These are phyloP conservation scores for Frankliniella intonsa DNA, from an alignment of 2,888 invertebrate species.

Conservation along the genomic window DNA sequence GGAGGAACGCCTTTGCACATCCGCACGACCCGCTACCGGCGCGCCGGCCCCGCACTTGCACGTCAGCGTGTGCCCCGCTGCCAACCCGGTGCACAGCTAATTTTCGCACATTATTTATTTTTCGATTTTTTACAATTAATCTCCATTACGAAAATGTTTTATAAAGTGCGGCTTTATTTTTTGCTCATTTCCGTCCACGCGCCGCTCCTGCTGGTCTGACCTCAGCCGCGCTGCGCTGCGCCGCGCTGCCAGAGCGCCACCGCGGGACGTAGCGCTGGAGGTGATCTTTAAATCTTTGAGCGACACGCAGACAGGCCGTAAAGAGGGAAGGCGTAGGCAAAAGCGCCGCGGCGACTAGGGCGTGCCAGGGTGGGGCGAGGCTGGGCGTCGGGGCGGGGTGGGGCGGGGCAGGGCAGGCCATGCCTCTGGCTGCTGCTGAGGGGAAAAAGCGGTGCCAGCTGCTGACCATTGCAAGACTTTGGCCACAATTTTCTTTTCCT, in stretches of 20 bases:
- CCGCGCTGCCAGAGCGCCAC: neutral
- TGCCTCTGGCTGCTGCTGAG: too few species aligned
- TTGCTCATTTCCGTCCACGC: neutral
- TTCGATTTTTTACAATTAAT: neutral
- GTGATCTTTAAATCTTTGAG: conserved; percentile 3
- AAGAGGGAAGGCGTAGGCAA: neutral
- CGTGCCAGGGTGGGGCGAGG: too few species aligned
- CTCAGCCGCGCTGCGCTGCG: neutral
- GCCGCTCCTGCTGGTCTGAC: neutral
- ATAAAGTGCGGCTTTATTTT: too few species aligned
- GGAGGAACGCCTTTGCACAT: neutral
- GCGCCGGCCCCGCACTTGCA: neutral
- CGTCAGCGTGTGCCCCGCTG: neutral
- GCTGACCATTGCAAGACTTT: too few species aligned
- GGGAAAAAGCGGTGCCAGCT: too few species aligned
- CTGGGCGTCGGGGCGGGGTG: too few species aligned
- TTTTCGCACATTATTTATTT: neutral
- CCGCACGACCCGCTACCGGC: neutral
- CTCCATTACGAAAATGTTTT: too few species aligned
- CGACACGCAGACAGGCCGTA: conserved; percentile 20
- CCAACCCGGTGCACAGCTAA: neutral
- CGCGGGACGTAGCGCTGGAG: neutral
- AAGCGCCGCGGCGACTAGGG: too few species aligned
- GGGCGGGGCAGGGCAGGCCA: too few species aligned
- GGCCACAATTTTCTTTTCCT: too few species aligned